These are phyloP conservation scores for Hirtodrosophila confusa DNA, from an alignment of 2,888 invertebrate genomes.

Conservation along the genomic window DNA sequence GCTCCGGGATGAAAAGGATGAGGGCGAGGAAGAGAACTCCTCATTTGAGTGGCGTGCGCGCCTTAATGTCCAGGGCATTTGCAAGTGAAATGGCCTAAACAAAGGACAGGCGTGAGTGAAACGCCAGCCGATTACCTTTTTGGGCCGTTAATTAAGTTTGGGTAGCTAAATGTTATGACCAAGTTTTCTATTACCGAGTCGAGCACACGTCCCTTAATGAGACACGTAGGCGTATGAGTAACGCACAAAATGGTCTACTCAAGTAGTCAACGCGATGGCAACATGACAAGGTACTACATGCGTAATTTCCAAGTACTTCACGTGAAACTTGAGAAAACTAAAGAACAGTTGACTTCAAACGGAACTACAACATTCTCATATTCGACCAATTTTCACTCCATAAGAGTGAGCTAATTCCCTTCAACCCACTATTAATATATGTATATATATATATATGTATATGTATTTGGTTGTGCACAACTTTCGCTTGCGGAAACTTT, in stretches of 20 bases:
- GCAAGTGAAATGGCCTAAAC: constrained; percentile 69
- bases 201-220: constrained; percentile 64
- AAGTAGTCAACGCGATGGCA: constrained; percentile 37
- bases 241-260: constrained; percentile 57
- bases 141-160: constrained; percentile 73
- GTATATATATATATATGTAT: no score
- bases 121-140: constrained; percentile 64
- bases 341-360: constrained; percentile 29
- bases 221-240: constrained; percentile 77
- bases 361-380: constrained; percentile 20
- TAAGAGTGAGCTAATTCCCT: constrained; percentile 1
- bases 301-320: constrained; percentile 40
- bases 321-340: constrained; percentile 37
- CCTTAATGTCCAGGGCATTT: constrained; percentile 67
- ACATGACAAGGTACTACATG: constrained; percentile 44
- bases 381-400: constrained; percentile 41
- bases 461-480: constrained; percentile 37
- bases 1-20: not conserved
- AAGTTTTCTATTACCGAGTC: constrained; percentile 73
- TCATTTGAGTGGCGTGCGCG: constrained; percentile 37
- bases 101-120: constrained; percentile 39
- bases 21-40: constrained; percentile 3
- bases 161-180: constrained; percentile 65
- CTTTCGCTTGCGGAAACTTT: constrained; percentile 64
- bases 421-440: constrained; percentile 4